Base-by-base conservation (phyloP, 92 coral and sea anemone species). In the Plumapathes pennacea region DNA sequence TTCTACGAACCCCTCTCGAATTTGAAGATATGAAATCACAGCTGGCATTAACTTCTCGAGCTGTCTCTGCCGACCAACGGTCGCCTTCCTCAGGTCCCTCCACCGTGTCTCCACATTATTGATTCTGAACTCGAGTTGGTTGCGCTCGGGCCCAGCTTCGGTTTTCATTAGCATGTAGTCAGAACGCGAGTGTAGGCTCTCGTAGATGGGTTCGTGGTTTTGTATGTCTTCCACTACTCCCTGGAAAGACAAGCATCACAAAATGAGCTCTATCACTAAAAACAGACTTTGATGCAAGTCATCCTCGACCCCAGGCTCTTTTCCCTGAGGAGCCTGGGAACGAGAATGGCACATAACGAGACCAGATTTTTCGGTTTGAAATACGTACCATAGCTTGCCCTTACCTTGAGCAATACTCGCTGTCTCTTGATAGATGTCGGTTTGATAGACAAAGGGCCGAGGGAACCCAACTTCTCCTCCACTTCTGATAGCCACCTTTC, bases 401-500 rank as follows among this genome's bases (percentile, higher is more conserved):
- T 32, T 58, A 88, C 98, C 96, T 88, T 74, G 41, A 83, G 89
- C 21, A 82, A 88, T 10, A 71, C 72, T 14, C 78, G 71, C 25
- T 88, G 96, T 48, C 81, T 88, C 74, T 84, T 88, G 69, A 92
- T 83, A 34, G 81, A 80, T 1, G 78, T 79, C 33, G 85, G 83
- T 64, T 80, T 74, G 40, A 89, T 83, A 13, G 98, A 88, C 18
- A 88, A 83, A 73, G 66, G 52, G 54, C 86, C 82, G 8, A 83
- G 92, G 18, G 90, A 61, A 20, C 73, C 61, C 29, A 88, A 67
- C 30, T 85, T 83, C 51, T 81, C 80, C 60, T 92, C 98, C 1
- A 83, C 84, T 46, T 71, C 89, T 19, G 60, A 76, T 62, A 92
- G 19, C 98, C 98, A 88, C 45, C 75, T 88, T 32, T 85, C 96